Base-by-base conservation (phyloP, 2,888 invertebrate species). In the Heliconius charithonia region DNA sequence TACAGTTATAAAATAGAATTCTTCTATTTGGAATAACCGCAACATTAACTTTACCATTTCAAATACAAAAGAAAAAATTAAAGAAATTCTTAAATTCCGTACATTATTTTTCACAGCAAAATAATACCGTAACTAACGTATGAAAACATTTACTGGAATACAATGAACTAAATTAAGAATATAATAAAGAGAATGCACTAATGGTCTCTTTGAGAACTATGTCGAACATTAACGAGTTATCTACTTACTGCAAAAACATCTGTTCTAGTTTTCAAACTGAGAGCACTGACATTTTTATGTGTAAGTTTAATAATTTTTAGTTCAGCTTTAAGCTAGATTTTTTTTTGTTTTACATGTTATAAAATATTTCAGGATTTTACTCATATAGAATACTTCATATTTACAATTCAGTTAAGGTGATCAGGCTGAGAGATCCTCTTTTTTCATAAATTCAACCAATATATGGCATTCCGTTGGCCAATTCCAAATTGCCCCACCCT, bases 191-290 rank as follows among this genome's bases (percentile, higher is more conserved):
- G 56, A 79, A 79, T 62, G 66, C 63, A 32, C 45, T 72, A 66
- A 79, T 72, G 76, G 75, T 56, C 66, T 76, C 71, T 72, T 45
- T 67, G 73, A 76, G 66, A 73, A 72, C 72, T 73, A 76, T 79
- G 72, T 76, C 67, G 59, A 62, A 72, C 67, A 76, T 76, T 76
- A 76, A 79, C 79, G 76, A 76, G 76, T 76, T 65, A 79, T 79
- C 76, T 79, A 76, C 65, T 79, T 76, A 62, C 72, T 67, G 76
- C 62, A 79, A 79, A 59, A 89, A 86, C 89, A 86, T 62, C 41
- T 74, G 74, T 63, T 63, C 74, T 74, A 74, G 41, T 74, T 74
- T 74, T 74, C 74, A 74, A 41, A 41, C 74, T 73, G 27, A 45
- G 25, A 74, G 63, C 63, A 63, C 32, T 59, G 59, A 72, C 72